Base-by-base conservation (phyloP, 2,113 vertebrate species). In the Cranoglanis bouderius region DNA sequence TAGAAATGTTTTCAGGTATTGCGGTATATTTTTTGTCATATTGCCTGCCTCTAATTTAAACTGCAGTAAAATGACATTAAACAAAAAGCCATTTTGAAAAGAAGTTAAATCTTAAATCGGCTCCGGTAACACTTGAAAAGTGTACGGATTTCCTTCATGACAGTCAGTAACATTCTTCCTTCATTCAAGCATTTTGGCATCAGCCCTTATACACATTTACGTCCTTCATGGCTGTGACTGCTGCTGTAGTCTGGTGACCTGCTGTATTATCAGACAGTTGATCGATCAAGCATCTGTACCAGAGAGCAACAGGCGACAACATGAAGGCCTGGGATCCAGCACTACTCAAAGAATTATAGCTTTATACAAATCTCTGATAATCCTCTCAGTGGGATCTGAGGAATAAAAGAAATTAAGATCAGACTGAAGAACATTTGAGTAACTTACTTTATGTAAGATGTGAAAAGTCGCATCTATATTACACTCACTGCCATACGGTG, bases 401-500 rank as follows among this genome's bases (percentile, higher is more conserved):
- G 87, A 3, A 89, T 46, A 75, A 6, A 85, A 88, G 89, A 49
- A 85, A 78, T n/a, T 38, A 63, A 51, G n/a, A 82, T 57, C n/a
- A 82, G 35, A 83, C 61, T 43, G 10, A 40, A 12, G n/a, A 82
- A 82, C 8, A 40, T 24, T 57, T 29, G 55, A 40, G 21, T 40
- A 55, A 83, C 0, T 82, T 57, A 38, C 6, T 40, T 43, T 4
- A 61, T 40, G 53, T 26, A 38, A 82, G 21, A 59, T 82, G 49
- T 82, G n/a, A 55, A 82, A 57, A 9, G 40, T 49, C 59, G n/a
- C 8, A 26, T 63, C 53, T 57, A 74, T 26, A 84, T 0, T 18
- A 26, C 21, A 93, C 96, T 96, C 92, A 97, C 97, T 46, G 97
- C 97, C 95, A 97, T 97, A 55, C 97, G 97, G 87, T 97, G 97